Percentiles rank a stretch among this genome's conserved stretches.
Evolutionary conservation across 1,140 invertebrate genomes (phyloP).

Genomic region (Drosophila aff.): DNA sequence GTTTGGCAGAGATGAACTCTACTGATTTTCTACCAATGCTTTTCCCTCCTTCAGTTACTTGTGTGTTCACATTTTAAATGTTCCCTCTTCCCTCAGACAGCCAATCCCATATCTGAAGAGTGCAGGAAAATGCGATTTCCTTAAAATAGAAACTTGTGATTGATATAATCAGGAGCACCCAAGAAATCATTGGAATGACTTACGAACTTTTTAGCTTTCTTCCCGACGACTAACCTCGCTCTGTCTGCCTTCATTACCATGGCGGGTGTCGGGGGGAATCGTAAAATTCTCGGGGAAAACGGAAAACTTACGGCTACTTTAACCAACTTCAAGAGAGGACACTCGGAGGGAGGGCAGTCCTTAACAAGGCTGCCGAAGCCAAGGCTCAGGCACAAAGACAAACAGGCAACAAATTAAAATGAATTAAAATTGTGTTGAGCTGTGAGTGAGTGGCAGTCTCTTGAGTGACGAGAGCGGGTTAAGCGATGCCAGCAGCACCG

Average conservation of each 20-base stretch:
- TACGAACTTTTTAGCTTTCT: not conserved
- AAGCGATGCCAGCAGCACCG: not conserved
- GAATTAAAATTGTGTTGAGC: too few relatives aligned
- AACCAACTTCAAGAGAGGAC: constrained; percentile 37
- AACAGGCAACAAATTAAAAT: constrained; percentile 13
- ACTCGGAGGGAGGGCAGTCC: constrained; percentile 7
- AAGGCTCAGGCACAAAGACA: constrained; percentile 44
- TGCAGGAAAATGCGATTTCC: too few relatives aligned
- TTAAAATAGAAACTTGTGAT: too few relatives aligned
- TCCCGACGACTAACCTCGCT: not conserved
- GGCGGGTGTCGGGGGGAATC: not conserved
- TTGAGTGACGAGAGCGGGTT: too few relatives aligned
- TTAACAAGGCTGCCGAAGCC: constrained; percentile 15
- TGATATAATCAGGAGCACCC: too few relatives aligned
- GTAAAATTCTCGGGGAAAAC: constrained; percentile 29
- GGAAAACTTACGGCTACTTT: constrained; percentile 36
- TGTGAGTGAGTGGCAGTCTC: too few relatives aligned
- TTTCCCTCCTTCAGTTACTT: not conserved
- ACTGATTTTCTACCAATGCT: too few relatives aligned
- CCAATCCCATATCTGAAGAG: too few relatives aligned
- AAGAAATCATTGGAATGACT: too few relatives aligned
- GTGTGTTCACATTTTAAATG: not conserved
- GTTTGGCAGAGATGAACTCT: not conserved
- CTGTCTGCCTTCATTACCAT: constrained; percentile 5
- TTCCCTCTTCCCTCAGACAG: too few relatives aligned